Conservation (phyloP, 1,140 invertebrate genomes). For the Drosophila asahinai region DNA sequence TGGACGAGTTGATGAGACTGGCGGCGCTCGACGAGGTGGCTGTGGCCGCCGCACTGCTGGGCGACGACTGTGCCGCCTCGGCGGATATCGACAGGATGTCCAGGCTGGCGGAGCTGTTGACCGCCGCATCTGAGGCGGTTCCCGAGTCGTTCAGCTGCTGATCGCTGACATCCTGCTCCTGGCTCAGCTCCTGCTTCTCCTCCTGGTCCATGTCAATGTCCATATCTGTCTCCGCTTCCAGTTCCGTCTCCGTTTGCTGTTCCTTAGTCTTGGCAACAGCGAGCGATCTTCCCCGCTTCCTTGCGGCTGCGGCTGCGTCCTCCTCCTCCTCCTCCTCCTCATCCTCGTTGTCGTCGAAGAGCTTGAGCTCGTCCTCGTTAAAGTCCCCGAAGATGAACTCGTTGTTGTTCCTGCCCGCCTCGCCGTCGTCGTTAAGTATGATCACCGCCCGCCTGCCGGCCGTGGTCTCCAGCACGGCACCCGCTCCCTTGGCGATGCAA, state of each 20-base stretch:
- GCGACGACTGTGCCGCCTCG: slow-evolving; percentile 69
- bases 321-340: not conserved
- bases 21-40: slow-evolving; percentile 42
- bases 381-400: slow-evolving; percentile 84
- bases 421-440: slow-evolving; percentile 86
- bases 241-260: slow-evolving; percentile 23
- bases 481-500: slow-evolving; percentile 28
- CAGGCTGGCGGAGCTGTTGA: slow-evolving; percentile 66
- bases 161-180: slow-evolving; percentile 20
- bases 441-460: slow-evolving; percentile 87
- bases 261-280: slow-evolving; percentile 28
- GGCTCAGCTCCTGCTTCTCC: not conserved
- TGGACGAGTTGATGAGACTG: slow-evolving; percentile 42
- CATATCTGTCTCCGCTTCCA: not conserved
- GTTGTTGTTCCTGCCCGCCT: slow-evolving; percentile 57
- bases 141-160: slow-evolving; percentile 70
- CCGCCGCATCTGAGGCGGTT: slow-evolving; percentile 54
- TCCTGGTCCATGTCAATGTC: slow-evolving; percentile 7
- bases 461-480: slow-evolving; percentile 3
- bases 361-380: slow-evolving; percentile 81
- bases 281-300: not conserved
- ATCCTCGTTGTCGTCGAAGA: slow-evolving; percentile 72
- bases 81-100: slow-evolving; percentile 73
- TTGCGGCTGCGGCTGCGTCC: too few species aligned
- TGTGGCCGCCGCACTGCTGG: slow-evolving; percentile 56